Evolutionary conservation across 2,797 vertebrate species (phyloP).

Genomic region (Remorina albescens): DNA sequence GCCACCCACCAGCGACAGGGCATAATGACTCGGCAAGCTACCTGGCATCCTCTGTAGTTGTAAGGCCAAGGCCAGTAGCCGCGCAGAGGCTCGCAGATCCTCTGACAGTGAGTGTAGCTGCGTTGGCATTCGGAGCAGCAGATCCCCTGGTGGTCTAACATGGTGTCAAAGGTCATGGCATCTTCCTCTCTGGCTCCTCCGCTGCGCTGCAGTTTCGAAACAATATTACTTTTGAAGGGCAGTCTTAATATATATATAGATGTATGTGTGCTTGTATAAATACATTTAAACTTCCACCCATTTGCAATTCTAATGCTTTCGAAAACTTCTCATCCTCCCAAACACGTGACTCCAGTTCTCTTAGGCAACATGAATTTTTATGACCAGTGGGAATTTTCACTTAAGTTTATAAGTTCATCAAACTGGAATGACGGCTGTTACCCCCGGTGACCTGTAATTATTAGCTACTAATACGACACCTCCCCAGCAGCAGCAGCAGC

Average conservation of each 20-base stretch:
- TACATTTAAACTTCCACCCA: conserved; percentile 44
- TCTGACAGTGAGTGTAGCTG: conserved; percentile 93
- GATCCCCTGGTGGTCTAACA: conserved; percentile 94
- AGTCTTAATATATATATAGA: too few species aligned
- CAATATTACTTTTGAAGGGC: conserved; percentile 53
- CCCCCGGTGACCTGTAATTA: conserved; percentile 65
- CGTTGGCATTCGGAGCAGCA: conserved; percentile 94
- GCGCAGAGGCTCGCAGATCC: conserved; percentile 91
- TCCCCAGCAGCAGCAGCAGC: conserved; percentile 32
- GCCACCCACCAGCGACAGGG: conserved; percentile 97
- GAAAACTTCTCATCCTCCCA: conserved; percentile 38
- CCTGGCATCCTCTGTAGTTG: conserved; percentile 91
- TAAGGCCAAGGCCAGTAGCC: conserved; percentile 93
- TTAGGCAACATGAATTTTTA: conserved; percentile 67
- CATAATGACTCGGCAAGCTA: conserved; percentile 92
- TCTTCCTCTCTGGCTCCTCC: conserved; percentile 85
- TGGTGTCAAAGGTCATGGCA: conserved; percentile 91
- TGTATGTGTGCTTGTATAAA: too few species aligned
- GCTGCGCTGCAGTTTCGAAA: conserved; percentile 79
- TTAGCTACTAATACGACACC: conserved; percentile 51
- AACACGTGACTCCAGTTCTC: conserved; percentile 48
- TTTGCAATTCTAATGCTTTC: conserved; percentile 70
- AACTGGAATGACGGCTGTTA: conserved; percentile 60
- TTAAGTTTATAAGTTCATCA: conserved; percentile 65
- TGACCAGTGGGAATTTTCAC: conserved; percentile 62